Evolutionary conservation across 30 jellyfish, hydroid and myxozoan genomes (phyloP), one percentile per base, ranked within the genome.

Genomic region (Catostylus mosaicus): DNA sequence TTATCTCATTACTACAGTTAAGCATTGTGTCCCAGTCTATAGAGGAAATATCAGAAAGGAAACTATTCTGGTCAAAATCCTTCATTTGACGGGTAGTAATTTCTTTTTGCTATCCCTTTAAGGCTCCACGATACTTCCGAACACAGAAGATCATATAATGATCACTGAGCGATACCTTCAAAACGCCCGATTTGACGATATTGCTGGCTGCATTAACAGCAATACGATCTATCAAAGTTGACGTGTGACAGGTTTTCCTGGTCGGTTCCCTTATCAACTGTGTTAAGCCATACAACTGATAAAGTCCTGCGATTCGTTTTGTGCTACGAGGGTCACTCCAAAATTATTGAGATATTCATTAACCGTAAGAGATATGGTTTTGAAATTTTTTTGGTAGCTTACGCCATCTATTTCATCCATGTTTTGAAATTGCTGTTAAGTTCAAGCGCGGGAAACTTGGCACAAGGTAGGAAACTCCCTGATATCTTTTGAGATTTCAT

Each of bases 191-290:
- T 5, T n/a, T n/a, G 78, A 62, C 81, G 63, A 83, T 83, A 32
- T 63, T 83, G 59, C 48, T 65, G 45, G 67, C n/a, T 43, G 64
- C 62, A 67, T 72, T 83, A 30, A 77, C 81, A 18, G 81, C 77
- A 8, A 71, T 51, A 43, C 22, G 78, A 36, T 83, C 88, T 0
- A 83, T 68, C 79, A 67, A 83, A 29, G 93, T 67, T 56, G 83
- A 56, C 57, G 82, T 30, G 46, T 43, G 62, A 16, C 52, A 0
- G 23, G 90, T 80, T 36, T 30, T 47, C 52, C 90, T 75, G 60
- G 8, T 64, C 26, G 67, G 66, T 38, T 69, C 82, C 19, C 82
- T 69, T 32, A 69, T 69, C 82, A 69, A 69, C 82, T 69, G 82
- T 36, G 82, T 69, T 36, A 69, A 8, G 82, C 82, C 82, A 69